These are phyloP conservation scores for Eufriesea mexicana DNA, from an alignment of 1,140 invertebrate species.

Conservation along the genomic window DNA sequence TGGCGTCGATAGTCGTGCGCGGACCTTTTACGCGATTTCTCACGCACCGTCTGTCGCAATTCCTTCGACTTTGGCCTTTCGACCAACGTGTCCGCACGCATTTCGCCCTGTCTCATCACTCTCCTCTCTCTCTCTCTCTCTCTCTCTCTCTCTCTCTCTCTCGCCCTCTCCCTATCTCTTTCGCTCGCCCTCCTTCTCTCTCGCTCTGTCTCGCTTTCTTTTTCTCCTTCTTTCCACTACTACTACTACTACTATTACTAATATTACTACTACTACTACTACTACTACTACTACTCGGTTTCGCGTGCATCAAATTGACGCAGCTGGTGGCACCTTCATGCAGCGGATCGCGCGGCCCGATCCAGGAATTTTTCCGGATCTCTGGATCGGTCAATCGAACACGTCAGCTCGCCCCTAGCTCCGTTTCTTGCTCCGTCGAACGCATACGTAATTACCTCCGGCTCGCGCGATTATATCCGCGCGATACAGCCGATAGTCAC, in stretches of 20 bases:
- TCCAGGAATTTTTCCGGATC: constrained; percentile 20
- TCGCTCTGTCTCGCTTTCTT: neutral
- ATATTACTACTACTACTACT: too few species aligned
- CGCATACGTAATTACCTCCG: constrained; percentile 33
- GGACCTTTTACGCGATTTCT: constrained; percentile 18
- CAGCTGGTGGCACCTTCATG: constrained; percentile 17
- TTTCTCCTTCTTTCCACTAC: neutral
- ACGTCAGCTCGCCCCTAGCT: neutral
- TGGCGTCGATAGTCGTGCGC: constrained; percentile 33
- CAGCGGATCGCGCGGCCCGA: constrained; percentile 18
- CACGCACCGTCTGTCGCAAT: constrained; percentile 7
- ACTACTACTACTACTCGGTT: neutral
- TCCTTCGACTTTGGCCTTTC: neutral
- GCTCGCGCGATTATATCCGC: neutral
- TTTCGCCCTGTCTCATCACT: neutral
- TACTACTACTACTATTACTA: too few species aligned
- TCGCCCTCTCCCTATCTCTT: neutral
- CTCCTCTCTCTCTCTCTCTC: neutral
- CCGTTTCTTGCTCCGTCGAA: constrained; percentile 1
- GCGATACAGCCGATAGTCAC: neutral
- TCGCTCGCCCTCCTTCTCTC: neutral
- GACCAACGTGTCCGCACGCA: neutral
- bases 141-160: neutral
- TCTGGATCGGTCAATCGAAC: constrained; percentile 13
- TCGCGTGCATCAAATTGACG: constrained; percentile 13